Evolutionary conservation across 2,797 vertebrate species (phyloP), one percentile per base, ranked within the genome.

Genomic region (Hylomyscus alleni): DNA sequence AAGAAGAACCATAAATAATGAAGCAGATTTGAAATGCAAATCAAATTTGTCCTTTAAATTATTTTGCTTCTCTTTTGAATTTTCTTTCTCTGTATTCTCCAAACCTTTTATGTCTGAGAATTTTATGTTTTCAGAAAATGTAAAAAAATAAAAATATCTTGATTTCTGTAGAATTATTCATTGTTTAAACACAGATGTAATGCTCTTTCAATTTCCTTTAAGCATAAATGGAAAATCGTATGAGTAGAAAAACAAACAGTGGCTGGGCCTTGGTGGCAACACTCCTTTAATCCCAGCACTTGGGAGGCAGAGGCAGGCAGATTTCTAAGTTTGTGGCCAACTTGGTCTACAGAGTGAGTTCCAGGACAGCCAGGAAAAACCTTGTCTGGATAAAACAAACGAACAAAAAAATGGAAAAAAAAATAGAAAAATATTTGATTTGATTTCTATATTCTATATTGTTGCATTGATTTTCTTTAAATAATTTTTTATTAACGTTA

Each of bases 91-190:
- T 62, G 44, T 34, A 54, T n/a, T 22, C 78, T 56, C 3, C 26
- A 76, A 11, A 9, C 6, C 6, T 81, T 92, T 34, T 80, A 9
- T 52, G n/a, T 6, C 52, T 80, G 47, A 52, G 19, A 80, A 37
- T 1, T 65, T 89, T 91, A 8, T 85, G 26, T 83, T 92, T 95
- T 87, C 60, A 83, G 37, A 77, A 86, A 89, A 65, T 9, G 4
- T 72, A 37, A 76, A 0, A 0, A 22, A 37, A 86, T n/a, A 73
- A 10, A 10, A 56, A 13, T 37, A 8, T 73, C 40, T 88, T 84
- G 67, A 67, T 13, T 44, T 76, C 37, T 44, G 3, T 34, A 62
- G 26, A 76, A 24, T 2, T 88, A 69, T 91, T 60, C 56, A 26
- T 52, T 34, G 88, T 31, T 1, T n/a, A 69, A 67, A 14, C 22